Percentiles rank a stretch among this genome's conserved stretches.
These are phyloP conservation scores for Sarcophaga caerulescens DNA, from an alignment of 2,888 invertebrate genomes.

Conservation along the genomic window DNA sequence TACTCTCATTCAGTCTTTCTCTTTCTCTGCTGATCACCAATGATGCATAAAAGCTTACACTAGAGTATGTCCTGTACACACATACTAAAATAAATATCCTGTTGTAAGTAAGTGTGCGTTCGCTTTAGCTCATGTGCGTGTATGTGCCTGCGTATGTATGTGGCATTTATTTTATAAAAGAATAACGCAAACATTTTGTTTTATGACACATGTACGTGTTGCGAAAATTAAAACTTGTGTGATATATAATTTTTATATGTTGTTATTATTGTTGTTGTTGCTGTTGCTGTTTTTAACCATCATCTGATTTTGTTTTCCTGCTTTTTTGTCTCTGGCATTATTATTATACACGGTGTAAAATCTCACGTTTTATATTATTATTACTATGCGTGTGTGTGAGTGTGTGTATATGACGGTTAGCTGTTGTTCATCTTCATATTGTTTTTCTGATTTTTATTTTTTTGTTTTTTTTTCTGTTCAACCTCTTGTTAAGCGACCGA, in stretches of 20 bases:
- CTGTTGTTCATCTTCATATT: not conserved
- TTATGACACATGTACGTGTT: slow-evolving; percentile 63
- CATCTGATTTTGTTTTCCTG: slow-evolving; percentile 30
- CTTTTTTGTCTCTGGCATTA: slow-evolving; percentile 39
- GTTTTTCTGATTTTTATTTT: slow-evolving; percentile 35
- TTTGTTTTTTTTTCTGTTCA: slow-evolving; percentile 46
- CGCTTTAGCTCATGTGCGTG: too few species aligned
- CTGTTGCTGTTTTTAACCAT: slow-evolving; percentile 8
- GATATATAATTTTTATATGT: slow-evolving; percentile 34
- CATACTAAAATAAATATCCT: too few species aligned
- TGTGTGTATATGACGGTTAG: not conserved
- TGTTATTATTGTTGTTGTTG: too few species aligned
- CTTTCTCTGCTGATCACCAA: too few species aligned
- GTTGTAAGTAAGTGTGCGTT: too few species aligned
- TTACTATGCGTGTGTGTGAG: slow-evolving; percentile 22
- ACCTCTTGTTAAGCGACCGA: slow-evolving; percentile 49
- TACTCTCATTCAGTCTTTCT: not conserved
- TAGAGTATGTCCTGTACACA: too few species aligned
- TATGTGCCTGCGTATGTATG: slow-evolving; percentile 6
- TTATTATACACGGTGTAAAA: slow-evolving; percentile 45
- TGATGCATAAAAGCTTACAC: too few species aligned
- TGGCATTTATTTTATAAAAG: not conserved
- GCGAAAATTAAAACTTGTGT: slow-evolving; percentile 63
- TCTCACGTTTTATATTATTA: slow-evolving; percentile 52
- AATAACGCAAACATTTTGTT: slow-evolving; percentile 56